Base-by-base conservation (phyloP, 2,797 vertebrate genomes). In the Agapornis canus region DNA sequence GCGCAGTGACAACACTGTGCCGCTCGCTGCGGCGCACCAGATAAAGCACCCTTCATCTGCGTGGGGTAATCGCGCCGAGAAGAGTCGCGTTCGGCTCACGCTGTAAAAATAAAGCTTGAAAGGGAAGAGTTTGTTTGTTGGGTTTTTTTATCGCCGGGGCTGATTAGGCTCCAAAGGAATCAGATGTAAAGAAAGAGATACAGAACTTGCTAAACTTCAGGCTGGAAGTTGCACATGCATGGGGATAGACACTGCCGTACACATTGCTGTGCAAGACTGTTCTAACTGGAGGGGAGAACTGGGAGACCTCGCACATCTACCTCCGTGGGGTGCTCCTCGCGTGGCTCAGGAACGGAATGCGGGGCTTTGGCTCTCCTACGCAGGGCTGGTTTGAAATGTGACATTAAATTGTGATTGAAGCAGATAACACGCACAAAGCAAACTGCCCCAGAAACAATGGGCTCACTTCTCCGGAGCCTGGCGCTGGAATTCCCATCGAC, bases 81-180 rank as follows among this genome's bases (percentile, higher is more conserved):
- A 89, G 82, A 90, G 72, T 56, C 18, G 17, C 22, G 42, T 47
- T 87, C 3, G 37, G 69, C 80, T 78, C 92, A 96, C 80, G 70
- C 86, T 94, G 92, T 81, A 91, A 95, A 95, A 97, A 96, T 91
- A 79, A 81, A 91, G 83, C 90, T 82, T 91, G 89, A 97, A 96
- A 92, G 89, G 66, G 96, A 95, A 77, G 90, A 92, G 89, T 91
- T 93, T 82, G 92, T 82, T 95, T 81, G 86, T 9, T 63, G 59
- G 35, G 48, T 32, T 79, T 86, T 72, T 59, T 64, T 49, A 86
- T 83, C 71, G 7, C 78, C 4, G 26, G 51, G 77, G 31, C 69
- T 64, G 80, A 91, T 90, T 72, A 83, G 68, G 66, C 81, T 91
- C 57, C 94, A 84, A 88, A 70, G 94, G 86, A 90, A 96, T 90